These are phyloP conservation scores for Hyposoter dolosus DNA, from an alignment of 2,888 invertebrate species.

Conservation along the genomic window DNA sequence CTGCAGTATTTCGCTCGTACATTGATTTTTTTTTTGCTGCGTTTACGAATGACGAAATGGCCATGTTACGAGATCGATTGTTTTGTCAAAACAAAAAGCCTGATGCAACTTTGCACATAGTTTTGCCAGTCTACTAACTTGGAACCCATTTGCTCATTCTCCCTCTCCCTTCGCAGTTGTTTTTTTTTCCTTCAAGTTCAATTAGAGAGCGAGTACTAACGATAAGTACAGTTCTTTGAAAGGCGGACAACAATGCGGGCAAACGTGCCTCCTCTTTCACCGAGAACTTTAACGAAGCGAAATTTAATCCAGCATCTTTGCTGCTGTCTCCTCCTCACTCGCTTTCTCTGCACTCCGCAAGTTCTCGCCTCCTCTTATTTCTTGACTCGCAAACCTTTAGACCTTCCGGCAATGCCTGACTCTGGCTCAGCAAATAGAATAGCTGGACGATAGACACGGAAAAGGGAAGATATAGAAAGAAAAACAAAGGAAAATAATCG, in stretches of 20 bases:
- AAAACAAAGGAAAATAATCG: conserved; percentile 35
- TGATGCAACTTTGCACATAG: conserved; percentile 46
- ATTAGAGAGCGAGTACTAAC: conserved; percentile 71
- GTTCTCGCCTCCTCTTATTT: neutral
- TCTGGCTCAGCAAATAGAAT: conserved; percentile 4
- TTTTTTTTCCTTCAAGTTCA: conserved; percentile 58
- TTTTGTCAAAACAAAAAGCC: conserved; percentile 55
- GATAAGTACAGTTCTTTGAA: conserved; percentile 66
- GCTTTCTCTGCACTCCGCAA: conserved; percentile 5
- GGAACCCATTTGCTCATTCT: conserved; percentile 49
- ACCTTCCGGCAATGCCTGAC: conserved; percentile 31
- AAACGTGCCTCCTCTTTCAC: conserved; percentile 39
- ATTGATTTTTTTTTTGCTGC: conserved; percentile 46
- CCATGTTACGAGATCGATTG: conserved; percentile 62
- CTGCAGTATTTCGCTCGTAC: conserved; percentile 31
- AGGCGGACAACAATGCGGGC: conserved; percentile 55
- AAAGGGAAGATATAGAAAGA: conserved; percentile 15
- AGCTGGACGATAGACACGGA: conserved; percentile 28
- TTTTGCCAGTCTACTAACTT: conserved; percentile 64
- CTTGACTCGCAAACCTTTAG: conserved; percentile 28
- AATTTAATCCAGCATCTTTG: conserved; percentile 48
- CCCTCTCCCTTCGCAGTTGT: conserved; percentile 45
- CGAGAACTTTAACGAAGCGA: conserved; percentile 50
- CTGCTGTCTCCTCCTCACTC: neutral
- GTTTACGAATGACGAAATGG: conserved; percentile 54